These are phyloP conservation scores for Leucoraja erinaceus DNA, from an alignment of 2,113 vertebrate species.

Conservation along the genomic window DNA sequence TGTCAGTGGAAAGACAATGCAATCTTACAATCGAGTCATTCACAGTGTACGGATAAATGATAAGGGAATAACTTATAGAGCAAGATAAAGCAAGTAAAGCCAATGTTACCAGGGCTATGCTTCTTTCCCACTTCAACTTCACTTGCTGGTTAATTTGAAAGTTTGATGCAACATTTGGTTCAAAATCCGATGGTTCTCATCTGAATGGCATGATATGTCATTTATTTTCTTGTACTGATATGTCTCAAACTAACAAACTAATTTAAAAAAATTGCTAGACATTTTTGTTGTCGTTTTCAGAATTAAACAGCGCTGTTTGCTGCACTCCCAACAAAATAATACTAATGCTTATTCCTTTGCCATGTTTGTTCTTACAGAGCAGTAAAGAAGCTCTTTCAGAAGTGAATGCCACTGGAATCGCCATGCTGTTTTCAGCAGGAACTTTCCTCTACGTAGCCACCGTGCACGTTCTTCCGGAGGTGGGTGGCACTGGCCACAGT, in stretches of 20 bases:
- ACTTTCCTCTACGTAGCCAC: conserved; percentile 98
- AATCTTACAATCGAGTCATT: no score
- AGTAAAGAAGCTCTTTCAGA: conserved; percentile 94
- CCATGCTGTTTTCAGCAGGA: conserved; percentile 96
- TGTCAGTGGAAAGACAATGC: no score
- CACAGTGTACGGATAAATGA: no score
- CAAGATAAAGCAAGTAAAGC: no score
- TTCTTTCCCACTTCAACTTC: not conserved
- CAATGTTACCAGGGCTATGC: not conserved
- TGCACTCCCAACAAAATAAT: not conserved
- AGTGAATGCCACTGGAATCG: conserved; percentile 91
- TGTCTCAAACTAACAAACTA: not conserved
- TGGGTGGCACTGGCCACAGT: conserved; percentile 86
- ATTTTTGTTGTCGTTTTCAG: not conserved
- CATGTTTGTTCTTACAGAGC: conserved; percentile 63
- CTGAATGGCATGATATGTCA: not conserved
- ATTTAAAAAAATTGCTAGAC: not conserved
- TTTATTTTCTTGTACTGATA: not conserved
- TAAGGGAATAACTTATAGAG: no score
- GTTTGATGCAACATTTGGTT: not conserved
- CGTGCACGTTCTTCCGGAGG: conserved; percentile 94
- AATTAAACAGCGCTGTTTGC: not conserved
- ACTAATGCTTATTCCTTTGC: not conserved
- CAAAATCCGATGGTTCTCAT: not conserved
- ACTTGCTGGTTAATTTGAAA: not conserved